Base-by-base conservation (phyloP, 2,888 invertebrate genomes). In the Oeneis ivallda region DNA sequence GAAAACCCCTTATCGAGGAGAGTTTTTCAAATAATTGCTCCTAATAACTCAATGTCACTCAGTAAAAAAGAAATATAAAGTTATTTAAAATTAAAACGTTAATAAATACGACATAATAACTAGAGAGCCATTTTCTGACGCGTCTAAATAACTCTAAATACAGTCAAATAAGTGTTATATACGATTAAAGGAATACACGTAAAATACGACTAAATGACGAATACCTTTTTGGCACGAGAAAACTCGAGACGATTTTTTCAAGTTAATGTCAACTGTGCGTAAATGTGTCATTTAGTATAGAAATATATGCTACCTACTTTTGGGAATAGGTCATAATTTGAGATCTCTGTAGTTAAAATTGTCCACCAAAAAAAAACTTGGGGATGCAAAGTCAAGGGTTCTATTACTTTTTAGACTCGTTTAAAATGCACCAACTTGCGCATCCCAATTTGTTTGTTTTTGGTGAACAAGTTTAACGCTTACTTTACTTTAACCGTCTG, bases 51-150 rank as follows among this genome's bases (percentile, higher is more conserved):
- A 61, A 61, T 41, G 61, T 39, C 13, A 37, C 34, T 17, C 32
- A 61, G n/a, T 39, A 61, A 47, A 32, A 32, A 45, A 45, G 8
- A 32, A 39, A 54, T 52, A 26, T 45, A 58, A 19, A 61, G 37
- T 50, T 26, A 61, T 52, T 60, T 49, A 52, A 61, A 62, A 53
- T 43, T 11, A 53, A 45, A 62, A 37, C 37, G 9, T 71, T 71
- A 86, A 87, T 86, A 89, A 86, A 87, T 86, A 85, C 66, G 71
- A 73, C 78, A 79, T 84, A 71, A 75, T 76, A 79, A 60, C 80
- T 85, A 89, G 86, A 88, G 87, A 88, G 87, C 85, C 74, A 71
- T 74, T 72, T 79, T 34, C 62, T 66, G 56, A 60, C 63, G 64
- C 62, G 66, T 68, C 56, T 67, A 72, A 70, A 66, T 74, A 72